A percentile compares a stretch with the other conserved stretches of the same genome.
Evolutionary conservation across 2,888 invertebrate species (phyloP).

Genomic region (Junonia oenone): DNA sequence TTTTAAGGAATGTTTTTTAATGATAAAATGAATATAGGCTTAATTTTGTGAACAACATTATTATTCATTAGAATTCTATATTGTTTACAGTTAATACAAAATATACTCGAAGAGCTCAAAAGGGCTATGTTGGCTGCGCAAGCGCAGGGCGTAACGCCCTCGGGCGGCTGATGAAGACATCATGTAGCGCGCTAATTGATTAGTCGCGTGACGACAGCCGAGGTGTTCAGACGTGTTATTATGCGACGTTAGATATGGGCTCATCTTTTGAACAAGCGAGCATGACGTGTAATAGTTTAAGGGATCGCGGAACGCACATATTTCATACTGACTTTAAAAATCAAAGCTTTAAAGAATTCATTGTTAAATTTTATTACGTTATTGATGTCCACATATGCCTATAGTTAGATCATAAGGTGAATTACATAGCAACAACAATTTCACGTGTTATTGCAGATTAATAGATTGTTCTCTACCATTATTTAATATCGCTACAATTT

Average conservation of each 20-base stretch:
- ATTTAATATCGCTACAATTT: constrained; percentile 23
- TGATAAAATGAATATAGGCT: neutral
- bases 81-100: constrained; percentile 18
- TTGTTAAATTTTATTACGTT: neutral
- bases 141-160: constrained; percentile 71
- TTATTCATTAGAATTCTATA: constrained; percentile 10
- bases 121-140: constrained; percentile 35
- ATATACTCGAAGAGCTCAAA: constrained; percentile 18
- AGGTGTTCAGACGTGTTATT: constrained; percentile 63
- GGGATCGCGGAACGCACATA: neutral
- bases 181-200: constrained; percentile 75
- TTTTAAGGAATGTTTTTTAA: too few species aligned
- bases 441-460: constrained; percentile 12
- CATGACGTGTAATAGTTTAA: neutral
- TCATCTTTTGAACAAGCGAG: neutral
- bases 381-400: neutral
- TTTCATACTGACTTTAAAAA: neutral
- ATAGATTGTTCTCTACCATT: constrained; percentile 12
- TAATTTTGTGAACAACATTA: neutral
- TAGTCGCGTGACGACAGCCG: constrained; percentile 71
- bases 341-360: neutral
- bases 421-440: constrained; percentile 10
- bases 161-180: constrained; percentile 77
- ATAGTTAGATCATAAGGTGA: constrained; percentile 3
- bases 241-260: constrained; percentile 59